Conservation (phyloP, 2,797 vertebrate genomes). For the Choloepus didactylus region DNA sequence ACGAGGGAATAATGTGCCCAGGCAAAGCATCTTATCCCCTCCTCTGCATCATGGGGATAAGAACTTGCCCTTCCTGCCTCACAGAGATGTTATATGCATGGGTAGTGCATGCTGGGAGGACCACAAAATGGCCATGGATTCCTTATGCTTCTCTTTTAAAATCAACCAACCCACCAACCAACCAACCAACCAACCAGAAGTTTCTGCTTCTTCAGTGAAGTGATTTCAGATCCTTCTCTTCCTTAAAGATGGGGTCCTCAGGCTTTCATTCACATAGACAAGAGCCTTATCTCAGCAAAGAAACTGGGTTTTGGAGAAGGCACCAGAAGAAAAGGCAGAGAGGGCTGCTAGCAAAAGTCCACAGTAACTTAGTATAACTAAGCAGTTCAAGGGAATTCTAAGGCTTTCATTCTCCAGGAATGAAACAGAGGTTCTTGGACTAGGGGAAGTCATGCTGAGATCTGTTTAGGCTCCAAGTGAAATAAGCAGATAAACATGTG, state of each 20-base stretch:
- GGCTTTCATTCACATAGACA: not conserved
- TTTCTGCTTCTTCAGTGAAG: not conserved
- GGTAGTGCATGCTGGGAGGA: not conserved
- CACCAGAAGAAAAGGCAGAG: not conserved
- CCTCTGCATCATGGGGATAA: not conserved
- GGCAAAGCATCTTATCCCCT: not conserved
- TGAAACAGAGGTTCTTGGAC: not conserved
- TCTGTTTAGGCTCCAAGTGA: not conserved
- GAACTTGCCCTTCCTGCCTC: not conserved
- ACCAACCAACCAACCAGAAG: no score
- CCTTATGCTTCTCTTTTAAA: no score
- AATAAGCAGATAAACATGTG: not conserved
- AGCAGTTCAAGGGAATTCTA: not conserved
- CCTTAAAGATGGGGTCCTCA: not conserved
- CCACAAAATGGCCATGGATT: not conserved
- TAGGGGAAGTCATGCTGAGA: slow-evolving; percentile 1
- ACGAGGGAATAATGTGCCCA: not conserved
- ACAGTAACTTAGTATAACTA: not conserved
- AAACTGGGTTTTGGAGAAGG: not conserved
- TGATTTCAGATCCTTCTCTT: not conserved
- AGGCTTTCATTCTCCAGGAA: slow-evolving; percentile 28
- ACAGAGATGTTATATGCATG: not conserved
- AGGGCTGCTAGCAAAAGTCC: not conserved
- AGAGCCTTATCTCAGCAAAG: not conserved
- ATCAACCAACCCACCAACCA: no score